Evolutionary conservation across 2,797 vertebrate genomes (phyloP).

Genomic region (Tiaroga cobitis): DNA sequence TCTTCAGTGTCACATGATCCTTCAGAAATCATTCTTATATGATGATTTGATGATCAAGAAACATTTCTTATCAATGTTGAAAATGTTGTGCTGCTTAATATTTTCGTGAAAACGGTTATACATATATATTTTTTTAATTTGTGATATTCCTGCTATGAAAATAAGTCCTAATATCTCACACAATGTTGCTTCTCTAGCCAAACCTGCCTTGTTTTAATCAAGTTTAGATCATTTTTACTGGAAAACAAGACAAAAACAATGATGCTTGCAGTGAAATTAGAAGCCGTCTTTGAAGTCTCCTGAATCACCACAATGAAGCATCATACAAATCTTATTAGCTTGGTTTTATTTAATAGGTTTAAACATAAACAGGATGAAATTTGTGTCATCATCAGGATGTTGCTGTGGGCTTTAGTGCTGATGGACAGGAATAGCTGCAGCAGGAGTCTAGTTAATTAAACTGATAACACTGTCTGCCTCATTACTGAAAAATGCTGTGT

Average conservation of each 20-base stretch:
- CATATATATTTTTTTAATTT: no score
- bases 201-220: background rate
- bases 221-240: background rate
- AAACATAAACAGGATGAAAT: constrained; percentile 14
- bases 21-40: background rate
- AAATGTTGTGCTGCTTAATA: no score
- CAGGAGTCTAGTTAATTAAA: constrained; percentile 72
- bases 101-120: background rate
- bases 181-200: background rate
- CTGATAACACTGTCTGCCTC: constrained; percentile 69
- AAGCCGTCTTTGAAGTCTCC: background rate
- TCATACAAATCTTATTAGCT: constrained; percentile 5
- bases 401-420: constrained; percentile 10
- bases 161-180: background rate
- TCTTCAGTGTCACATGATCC: background rate
- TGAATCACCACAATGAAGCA: constrained; percentile 11
- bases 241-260: background rate
- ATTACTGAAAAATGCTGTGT: constrained; percentile 76
- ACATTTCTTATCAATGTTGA: background rate
- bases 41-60: background rate
- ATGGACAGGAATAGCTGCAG: constrained; percentile 43
- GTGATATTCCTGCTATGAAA: background rate
- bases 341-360: constrained; percentile 11
- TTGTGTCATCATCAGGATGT: constrained; percentile 2
- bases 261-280: background rate